Base-by-base conservation (phyloP, 2,888 invertebrate genomes). In the Endotricha flammealis region DNA sequence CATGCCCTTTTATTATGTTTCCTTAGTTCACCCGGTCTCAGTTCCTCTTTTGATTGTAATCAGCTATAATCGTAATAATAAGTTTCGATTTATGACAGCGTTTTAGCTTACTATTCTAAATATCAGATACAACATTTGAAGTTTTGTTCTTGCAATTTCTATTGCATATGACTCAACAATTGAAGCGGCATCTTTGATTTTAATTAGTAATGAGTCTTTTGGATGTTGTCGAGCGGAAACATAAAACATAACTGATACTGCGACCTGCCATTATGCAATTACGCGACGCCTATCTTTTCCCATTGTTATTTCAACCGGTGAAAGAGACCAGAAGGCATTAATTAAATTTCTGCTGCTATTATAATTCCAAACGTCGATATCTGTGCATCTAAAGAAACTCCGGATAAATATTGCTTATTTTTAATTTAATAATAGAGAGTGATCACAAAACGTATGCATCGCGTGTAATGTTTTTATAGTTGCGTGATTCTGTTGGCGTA, bases 381-480 rank as follows among this genome's bases (percentile, higher is more conserved):
- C 29, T 28, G 34, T 11, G 12, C 23, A 35, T 29, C 29, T 29
- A 14, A 23, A 35, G 29, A 35, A 33, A 11, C n/a, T 25, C 16
- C 20, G 20, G 20, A 28, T 46, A 57, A 51, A 41, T 58, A 61
- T 60, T 53, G 58, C 50, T 54, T 63, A 58, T 56, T 45, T 53
- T 45, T 57, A 57, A 57, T 51, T 51, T 59, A 55, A 64, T 62
- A 56, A 63, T 52, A 61, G 59, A 64, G 59, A 60, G 54, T 58
- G 54, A 54, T 63, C 42, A 39, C 28, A 13, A 29, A 13, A 34
- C 29, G 17, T 16, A 33, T 25, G 32, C 16, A 39, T 63, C 54
- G 68, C 65, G 68, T 66, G 67, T n/a, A 55, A 42, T 53, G 55
- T 54, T 63, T 64, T 67, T 57, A 44, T 53, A 53, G 50, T 50